Base-by-base conservation (phyloP, 2,888 invertebrate species). In the Volucella bombylans region DNA sequence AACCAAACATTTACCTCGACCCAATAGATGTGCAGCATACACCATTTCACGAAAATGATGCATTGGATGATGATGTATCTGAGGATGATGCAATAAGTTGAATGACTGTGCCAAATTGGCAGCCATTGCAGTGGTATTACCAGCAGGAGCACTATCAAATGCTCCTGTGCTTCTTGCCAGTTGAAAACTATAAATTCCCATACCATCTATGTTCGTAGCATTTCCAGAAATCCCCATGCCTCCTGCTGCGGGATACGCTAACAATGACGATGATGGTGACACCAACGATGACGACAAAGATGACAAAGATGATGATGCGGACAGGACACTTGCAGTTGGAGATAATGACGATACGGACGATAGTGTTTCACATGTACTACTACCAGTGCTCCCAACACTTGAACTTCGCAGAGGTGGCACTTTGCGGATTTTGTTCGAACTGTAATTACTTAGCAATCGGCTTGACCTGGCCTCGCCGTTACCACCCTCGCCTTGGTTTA, bases 11-110 rank as follows among this genome's bases (percentile, higher is more conserved):
- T 92, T 92, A 94, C 94, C 94, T 94, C 93, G 93, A 87, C 90
- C 90, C 88, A 94, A 92, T 90, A 94, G 92, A 92, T 94, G 94
- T 88, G 94, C 94, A 86, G 94, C 94, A 88, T 94, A 92, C 92
- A 94, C 93, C 93, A 94, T 93, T 90, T 94, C 94, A 92, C 93
- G 93, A 89, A 94, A 92, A 90, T 94, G 94, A 88, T 90, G 90
- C 82, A 82, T 78, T 87, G 90, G 90, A 88, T 90, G 90, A 86
- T 90, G 90, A 71, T 90, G 90, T 88, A 90, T 87, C 87, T 82
- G 82, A 10, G 78, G 68, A 76, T 93, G 93, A 88, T 93, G 90
- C 89, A 93, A 91, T 87, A 93, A 92, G 74, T 93, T 92, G 88
- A 91, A 91, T 69, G 91, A 90, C 86, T 91, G 91, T 89, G 92